Base-by-base conservation (phyloP, 30 jellyfish, hydroid and myxozoan genomes). In the Hydractinia echinata region DNA sequence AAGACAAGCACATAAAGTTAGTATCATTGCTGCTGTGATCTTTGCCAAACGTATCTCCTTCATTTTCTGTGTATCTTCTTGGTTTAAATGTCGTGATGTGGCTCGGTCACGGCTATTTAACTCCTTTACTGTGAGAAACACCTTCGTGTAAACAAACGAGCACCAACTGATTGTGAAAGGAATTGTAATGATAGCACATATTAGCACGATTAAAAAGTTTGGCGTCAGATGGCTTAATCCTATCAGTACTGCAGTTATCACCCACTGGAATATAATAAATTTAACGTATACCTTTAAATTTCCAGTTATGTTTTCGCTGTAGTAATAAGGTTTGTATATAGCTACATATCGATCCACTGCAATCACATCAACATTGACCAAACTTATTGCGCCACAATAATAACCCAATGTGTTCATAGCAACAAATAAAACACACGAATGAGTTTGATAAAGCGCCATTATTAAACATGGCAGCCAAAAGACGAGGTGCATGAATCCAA, bases 201-300 rank as follows among this genome's bases (percentile, higher is more conserved):
- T 7, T 7, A 64, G 19, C 19, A 64, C 7, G 51, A 64, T n/a
- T 6, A 64, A 44, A 13, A 64, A 64, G 74, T 64, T 64, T 64
- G 74, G 74, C 39, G 74, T 64, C 1, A 64, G 39, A 64, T n/a
- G 39, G 18, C 74, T 64, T n/a, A 64, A 64, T n/a, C 74, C 74
- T n/a, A 64, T 51, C 9, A 64, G 51, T 6, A 64, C 51, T 7
- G 74, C 16, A n/a, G 39, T 51, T 7, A 13, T 64, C 51, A 64
- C 9, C 74, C 74, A 64, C 39, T 64, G 74, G 39, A 13, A 7
- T 6, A 64, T 7, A 6, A 64, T 64, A 64, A 51, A n/a, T 51
- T 51, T 7, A n/a, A n/a, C 39, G 2, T 64, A 13, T 51, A 64
- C 19, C 4, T 64, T 64, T 64, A 64, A 64, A 51, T 64, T 13